Percentiles rank a stretch among this genome's conserved stretches.
Conservation (phyloP, 1,140 invertebrate genomes). For the Pseudomyrmex pallidus region DNA sequence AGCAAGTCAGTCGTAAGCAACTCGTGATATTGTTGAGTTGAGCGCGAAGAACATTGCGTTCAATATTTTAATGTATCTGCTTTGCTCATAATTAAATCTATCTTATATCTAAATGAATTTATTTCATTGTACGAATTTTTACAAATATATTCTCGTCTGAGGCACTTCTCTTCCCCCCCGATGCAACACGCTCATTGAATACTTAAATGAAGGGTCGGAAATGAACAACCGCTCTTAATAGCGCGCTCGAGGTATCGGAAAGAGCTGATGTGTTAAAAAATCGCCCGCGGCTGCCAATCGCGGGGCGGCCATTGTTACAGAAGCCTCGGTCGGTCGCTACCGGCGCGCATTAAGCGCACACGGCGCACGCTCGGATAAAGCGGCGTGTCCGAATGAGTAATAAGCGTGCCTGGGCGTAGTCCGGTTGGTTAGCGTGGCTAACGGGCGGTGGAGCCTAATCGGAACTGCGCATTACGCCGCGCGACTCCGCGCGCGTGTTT, state of each 20-base stretch:
- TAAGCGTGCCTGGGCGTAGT: constrained; percentile 83
- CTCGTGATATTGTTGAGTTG: too few species aligned
- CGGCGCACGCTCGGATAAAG: constrained; percentile 79
- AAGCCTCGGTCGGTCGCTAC: constrained; percentile 69
- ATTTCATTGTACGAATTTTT: too few species aligned
- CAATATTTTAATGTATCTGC: too few species aligned
- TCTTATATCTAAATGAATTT: too few species aligned
- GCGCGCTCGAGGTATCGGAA: constrained; percentile 11
- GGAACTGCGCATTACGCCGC: constrained; percentile 82
- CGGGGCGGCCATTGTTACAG: constrained; percentile 63
- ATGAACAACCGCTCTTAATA: constrained; percentile 21
- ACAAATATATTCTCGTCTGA: too few species aligned
- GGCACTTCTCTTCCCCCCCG: background rate
- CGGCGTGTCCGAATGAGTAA: constrained; percentile 83
- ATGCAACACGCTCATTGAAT: background rate
- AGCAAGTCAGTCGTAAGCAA: too few species aligned
- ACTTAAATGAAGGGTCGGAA: background rate
- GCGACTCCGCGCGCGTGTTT: constrained; percentile 62
- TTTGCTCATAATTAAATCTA: too few species aligned
- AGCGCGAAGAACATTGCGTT: too few species aligned
- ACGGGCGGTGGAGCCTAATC: constrained; percentile 82
- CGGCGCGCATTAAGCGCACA: constrained; percentile 70
- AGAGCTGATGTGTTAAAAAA: constrained; percentile 45
- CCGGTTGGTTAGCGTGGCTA: constrained; percentile 80
- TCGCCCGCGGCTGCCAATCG: constrained; percentile 68